Conservation (phyloP, 2,113 vertebrate species). For the Clarias macrocephalus region DNA sequence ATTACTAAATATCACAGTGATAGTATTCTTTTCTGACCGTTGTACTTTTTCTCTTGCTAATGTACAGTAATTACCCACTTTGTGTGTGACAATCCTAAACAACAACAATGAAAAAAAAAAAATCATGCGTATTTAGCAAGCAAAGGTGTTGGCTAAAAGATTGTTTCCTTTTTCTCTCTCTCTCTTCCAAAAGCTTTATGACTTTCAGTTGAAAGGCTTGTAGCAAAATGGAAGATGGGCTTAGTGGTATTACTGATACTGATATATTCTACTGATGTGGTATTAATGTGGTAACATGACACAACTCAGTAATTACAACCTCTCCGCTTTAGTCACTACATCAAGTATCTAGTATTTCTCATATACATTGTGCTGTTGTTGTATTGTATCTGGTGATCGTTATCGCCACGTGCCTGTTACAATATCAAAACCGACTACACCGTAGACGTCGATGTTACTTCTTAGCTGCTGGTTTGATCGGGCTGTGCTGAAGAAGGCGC, state of each 20-base stretch:
- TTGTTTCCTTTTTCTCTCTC: neutral
- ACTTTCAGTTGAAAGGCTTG: slow-evolving; percentile 9
- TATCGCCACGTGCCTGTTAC: slow-evolving; percentile 35
- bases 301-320: neutral
- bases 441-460: slow-evolving; percentile 46
- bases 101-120: neutral
- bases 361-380: slow-evolving; percentile 12
- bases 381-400: slow-evolving; percentile 1
- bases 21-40: slow-evolving; percentile 20
- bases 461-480: slow-evolving; percentile 42
- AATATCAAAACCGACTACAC: neutral
- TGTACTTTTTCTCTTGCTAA: neutral
- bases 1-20: slow-evolving; percentile 55
- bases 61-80: neutral
- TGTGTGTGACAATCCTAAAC: slow-evolving; percentile 37
- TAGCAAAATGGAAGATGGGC: slow-evolving; percentile 28
- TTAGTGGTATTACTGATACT: slow-evolving; percentile 4
- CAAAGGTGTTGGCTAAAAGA: neutral
- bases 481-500: neutral
- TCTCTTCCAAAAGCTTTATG: slow-evolving; percentile 24
- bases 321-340: neutral
- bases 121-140: neutral
- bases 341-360: slow-evolving; percentile 7
- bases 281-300: slow-evolving; percentile 9
- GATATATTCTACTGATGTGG: slow-evolving; percentile 13